Conservation (phyloP, 2,113 vertebrate species). For the Pungitius pungitius region DNA sequence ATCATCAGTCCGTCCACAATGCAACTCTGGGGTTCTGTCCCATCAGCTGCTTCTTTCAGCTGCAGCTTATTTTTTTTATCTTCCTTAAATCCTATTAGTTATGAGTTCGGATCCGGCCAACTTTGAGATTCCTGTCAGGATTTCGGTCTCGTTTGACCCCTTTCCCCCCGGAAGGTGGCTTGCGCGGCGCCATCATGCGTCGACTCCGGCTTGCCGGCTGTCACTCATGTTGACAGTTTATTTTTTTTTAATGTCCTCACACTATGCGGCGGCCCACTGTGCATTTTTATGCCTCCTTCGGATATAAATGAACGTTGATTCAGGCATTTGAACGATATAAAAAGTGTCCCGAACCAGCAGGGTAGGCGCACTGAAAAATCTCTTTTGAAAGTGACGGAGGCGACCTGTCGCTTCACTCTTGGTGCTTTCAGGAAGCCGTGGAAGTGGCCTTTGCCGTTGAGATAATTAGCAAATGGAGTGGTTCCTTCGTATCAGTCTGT, state of each 20-base stretch:
- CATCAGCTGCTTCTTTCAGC: conserved; percentile 70
- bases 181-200: conserved; percentile 52
- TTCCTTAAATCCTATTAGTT: conserved; percentile 61
- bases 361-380: conserved; percentile 36
- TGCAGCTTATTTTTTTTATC: conserved; percentile 51
- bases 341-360: conserved; percentile 44
- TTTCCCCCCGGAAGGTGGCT: conserved; percentile 61
- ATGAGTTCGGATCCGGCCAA: conserved; percentile 46
- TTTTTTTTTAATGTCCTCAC: conserved; percentile 30
- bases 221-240: conserved; percentile 69
- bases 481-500: conserved; percentile 60
- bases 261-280: conserved; percentile 40
- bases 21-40: conserved; percentile 57
- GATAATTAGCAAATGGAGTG: conserved; percentile 76
- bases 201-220: conserved; percentile 41
- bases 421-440: conserved; percentile 41
- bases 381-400: conserved; percentile 50
- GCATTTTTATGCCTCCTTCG: conserved; percentile 59
- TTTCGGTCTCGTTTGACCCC: conserved; percentile 62
- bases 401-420: conserved; percentile 19
- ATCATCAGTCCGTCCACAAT: conserved; percentile 55
- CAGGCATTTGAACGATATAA: conserved; percentile 41
- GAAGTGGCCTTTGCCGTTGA: conserved; percentile 48
- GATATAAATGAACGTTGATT: conserved; percentile 52
- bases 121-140: conserved; percentile 61